phyloP scores from a whole-genome alignment of 1,140 invertebrate species.

The Drosophila quadrilineata region DNA sequence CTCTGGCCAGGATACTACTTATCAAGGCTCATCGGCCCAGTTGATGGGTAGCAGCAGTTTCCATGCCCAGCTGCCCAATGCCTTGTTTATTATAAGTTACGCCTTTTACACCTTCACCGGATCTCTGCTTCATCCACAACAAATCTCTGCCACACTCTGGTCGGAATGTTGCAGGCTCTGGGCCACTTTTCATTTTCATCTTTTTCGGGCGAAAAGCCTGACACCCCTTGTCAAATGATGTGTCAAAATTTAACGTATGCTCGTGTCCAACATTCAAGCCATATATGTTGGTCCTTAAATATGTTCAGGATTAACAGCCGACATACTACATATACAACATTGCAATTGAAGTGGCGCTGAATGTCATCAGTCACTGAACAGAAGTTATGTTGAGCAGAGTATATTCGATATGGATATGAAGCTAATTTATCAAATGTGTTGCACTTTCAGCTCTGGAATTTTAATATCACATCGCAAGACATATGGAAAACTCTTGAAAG shows the following conservation, averaged over 20 bases:
- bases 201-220: slow-evolving; percentile 56
- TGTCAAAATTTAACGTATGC: slow-evolving; percentile 74
- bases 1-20: slow-evolving; percentile 22
- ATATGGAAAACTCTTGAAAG: no score
- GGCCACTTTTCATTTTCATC: slow-evolving; percentile 71
- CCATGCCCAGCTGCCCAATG: slow-evolving; percentile 1
- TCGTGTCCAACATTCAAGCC: background rate
- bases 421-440: no score
- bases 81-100: slow-evolving; percentile 60
- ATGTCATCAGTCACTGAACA: no score
- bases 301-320: slow-evolving; percentile 67
- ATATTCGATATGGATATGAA: no score
- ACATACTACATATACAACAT: background rate
- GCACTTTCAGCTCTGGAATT: no score
- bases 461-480: no score
- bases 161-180: no score
- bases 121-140: background rate
- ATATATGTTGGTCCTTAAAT: slow-evolving; percentile 44
- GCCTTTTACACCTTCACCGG: slow-evolving; percentile 37
- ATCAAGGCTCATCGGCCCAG: slow-evolving; percentile 28
- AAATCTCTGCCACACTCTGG: no score
- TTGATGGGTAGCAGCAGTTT: slow-evolving; percentile 26
- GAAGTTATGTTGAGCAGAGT: no score
- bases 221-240: slow-evolving; percentile 74
- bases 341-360: background rate